A percentile compares a stretch with the other conserved stretches of the same genome.
Evolutionary conservation across 2,113 vertebrate species (phyloP).

Genomic region (Seriola rivoliana): DNA sequence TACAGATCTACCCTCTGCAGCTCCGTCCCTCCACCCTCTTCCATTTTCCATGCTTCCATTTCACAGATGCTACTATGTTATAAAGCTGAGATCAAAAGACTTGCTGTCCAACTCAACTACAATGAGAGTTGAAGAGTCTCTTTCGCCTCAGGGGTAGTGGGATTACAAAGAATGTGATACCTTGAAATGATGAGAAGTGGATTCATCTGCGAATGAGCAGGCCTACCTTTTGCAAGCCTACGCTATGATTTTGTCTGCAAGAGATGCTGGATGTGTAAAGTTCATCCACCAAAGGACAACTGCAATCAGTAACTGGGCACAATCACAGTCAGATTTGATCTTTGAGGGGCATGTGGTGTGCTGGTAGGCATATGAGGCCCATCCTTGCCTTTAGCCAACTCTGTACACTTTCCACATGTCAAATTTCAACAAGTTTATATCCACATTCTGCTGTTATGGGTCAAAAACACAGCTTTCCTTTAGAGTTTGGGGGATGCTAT

Average conservation of each 20-base stretch:
- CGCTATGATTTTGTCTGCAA: constrained; percentile 49
- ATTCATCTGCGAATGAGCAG: constrained; percentile 47
- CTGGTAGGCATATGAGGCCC: constrained; percentile 10
- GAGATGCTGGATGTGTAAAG: constrained; percentile 31
- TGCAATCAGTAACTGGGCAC: constrained; percentile 5
- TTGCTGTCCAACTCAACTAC: constrained; percentile 49
- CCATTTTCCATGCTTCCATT: constrained; percentile 63
- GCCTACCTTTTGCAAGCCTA: constrained; percentile 8
- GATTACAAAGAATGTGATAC: constrained; percentile 64
- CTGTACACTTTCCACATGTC: constrained; percentile 21
- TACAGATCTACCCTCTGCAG: constrained; percentile 31
- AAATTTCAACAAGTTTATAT: constrained; percentile 15
- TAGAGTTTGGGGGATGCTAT: neutral
- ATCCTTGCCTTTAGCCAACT: neutral
- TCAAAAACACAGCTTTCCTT: neutral
- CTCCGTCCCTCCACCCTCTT: constrained; percentile 23
- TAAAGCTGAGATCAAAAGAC: constrained; percentile 69
- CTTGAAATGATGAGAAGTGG: constrained; percentile 48
- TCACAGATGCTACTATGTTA: constrained; percentile 66
- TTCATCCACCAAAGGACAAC: neutral
- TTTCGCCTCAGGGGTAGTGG: constrained; percentile 46
- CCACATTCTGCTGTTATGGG: neutral
- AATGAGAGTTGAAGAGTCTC: constrained; percentile 38
- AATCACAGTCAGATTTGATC: constrained; percentile 26
- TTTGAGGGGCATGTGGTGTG: neutral